Percentiles rank a stretch among this genome's conserved stretches.
These are phyloP conservation scores for Asobara japonica DNA, from an alignment of 1,140 invertebrate genomes.

Conservation along the genomic window DNA sequence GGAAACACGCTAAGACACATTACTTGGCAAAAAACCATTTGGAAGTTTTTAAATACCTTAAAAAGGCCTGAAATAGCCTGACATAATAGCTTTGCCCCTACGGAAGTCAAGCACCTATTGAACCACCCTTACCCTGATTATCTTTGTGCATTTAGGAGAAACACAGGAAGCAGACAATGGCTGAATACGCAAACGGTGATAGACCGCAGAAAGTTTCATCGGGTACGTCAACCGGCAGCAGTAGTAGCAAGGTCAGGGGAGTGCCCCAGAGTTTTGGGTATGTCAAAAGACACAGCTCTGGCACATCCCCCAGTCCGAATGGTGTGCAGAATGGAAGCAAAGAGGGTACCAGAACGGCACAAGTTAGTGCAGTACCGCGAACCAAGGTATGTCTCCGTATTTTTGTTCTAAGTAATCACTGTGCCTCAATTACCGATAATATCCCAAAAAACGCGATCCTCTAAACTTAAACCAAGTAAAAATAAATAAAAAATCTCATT, in stretches of 20 bases:
- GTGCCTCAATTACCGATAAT: no score
- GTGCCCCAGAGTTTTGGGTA: slow-evolving; percentile 84
- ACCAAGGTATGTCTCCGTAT: no score
- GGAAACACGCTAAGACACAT: no score
- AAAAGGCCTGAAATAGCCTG: no score
- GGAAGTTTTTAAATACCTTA: no score
- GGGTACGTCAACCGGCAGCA: slow-evolving; percentile 62
- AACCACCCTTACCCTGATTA: background rate
- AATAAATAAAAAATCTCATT: background rate
- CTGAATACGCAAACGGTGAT: slow-evolving; percentile 60
- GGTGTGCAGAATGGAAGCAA: slow-evolving; percentile 68
- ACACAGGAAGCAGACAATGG: slow-evolving; percentile 62
- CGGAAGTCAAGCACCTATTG: no score
- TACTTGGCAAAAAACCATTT: no score
- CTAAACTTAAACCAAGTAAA: no score
- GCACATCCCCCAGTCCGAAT: slow-evolving; percentile 64
- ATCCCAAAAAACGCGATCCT: no score
- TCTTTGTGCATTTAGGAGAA: slow-evolving; percentile 49
- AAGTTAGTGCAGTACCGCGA: slow-evolving; percentile 84
- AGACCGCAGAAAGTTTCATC: slow-evolving; percentile 62
- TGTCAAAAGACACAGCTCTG: slow-evolving; percentile 78
- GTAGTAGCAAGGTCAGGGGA: slow-evolving; percentile 71
- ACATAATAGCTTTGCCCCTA: no score
- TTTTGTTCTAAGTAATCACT: no score
- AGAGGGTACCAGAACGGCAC: slow-evolving; percentile 73